Percentiles rank a stretch among this genome's conserved stretches.
Conservation (phyloP, 2,888 invertebrate species). For the Proisotoma minuta region DNA sequence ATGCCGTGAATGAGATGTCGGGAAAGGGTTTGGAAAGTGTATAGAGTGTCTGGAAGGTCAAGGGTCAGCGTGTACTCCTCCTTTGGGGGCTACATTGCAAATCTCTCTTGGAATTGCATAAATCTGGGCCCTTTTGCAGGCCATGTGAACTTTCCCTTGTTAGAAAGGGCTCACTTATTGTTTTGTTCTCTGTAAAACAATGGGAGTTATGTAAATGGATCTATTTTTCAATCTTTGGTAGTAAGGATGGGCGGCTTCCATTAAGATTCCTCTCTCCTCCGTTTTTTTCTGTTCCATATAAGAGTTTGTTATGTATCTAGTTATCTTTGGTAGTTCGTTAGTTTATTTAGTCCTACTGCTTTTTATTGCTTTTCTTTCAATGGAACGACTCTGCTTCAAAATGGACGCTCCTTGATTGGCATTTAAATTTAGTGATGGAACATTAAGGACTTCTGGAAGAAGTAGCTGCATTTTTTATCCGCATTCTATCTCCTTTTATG, state of each 20-base stretch:
- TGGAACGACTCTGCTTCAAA: background rate
- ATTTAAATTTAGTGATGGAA: background rate
- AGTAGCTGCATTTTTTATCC: conserved; percentile 11
- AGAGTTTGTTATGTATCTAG: background rate
- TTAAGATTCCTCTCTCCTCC: background rate
- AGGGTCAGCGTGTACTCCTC: background rate
- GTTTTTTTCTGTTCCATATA: background rate
- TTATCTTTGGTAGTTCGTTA: background rate
- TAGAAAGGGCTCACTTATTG: background rate
- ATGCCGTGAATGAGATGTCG: background rate
- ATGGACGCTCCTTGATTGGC: background rate
- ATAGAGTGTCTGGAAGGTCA: background rate
- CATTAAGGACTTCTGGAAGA: background rate
- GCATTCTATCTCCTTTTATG: conserved; percentile 11
- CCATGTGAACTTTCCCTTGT: background rate
- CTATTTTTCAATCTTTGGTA: background rate
- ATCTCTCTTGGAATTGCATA: background rate
- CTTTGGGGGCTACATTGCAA: background rate
- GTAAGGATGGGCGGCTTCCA: background rate
- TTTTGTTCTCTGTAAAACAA: background rate
- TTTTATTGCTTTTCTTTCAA: too few relatives aligned
- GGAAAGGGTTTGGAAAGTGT: background rate
- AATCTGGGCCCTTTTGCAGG: background rate
- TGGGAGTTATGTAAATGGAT: background rate
- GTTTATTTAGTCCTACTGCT: background rate